A percentile compares a stretch with the other conserved stretches of the same genome.
Evolutionary conservation across 2,888 invertebrate species (phyloP).

Genomic region (Alsophila aescularia): DNA sequence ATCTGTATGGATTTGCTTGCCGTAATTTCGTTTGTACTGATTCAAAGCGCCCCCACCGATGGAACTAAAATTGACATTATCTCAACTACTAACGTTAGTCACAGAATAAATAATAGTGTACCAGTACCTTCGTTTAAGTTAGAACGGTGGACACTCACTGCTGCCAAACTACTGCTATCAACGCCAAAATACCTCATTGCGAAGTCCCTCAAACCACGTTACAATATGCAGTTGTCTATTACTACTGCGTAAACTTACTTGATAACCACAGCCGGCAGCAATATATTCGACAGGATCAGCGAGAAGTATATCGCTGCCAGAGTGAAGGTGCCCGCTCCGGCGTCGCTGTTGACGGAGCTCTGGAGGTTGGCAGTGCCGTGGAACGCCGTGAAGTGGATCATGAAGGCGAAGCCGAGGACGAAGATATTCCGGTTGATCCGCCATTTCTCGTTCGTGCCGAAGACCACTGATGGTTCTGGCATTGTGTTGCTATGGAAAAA

Average conservation of each 20-base stretch:
- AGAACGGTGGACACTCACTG: too few species aligned
- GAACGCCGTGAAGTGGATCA: constrained; percentile 97
- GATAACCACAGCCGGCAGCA: constrained; percentile 93
- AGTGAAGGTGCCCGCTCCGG: constrained; percentile 92
- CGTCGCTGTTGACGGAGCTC: constrained; percentile 93
- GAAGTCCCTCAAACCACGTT: too few species aligned
- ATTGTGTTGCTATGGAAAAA: constrained; percentile 33
- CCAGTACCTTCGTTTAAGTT: too few species aligned
- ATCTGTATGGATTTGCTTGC: too few species aligned
- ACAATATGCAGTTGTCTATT: too few species aligned
- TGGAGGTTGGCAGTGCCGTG: constrained; percentile 93
- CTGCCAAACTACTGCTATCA: too few species aligned
- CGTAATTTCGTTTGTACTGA: too few species aligned
- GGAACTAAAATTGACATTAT: too few species aligned
- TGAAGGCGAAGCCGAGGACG: constrained; percentile 93
- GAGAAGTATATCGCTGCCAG: constrained; percentile 94
- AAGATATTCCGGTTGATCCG: constrained; percentile 93
- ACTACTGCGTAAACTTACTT: constrained; percentile 80
- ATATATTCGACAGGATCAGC: constrained; percentile 94
- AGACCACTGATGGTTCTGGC: constrained; percentile 57
- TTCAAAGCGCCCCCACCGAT: too few species aligned
- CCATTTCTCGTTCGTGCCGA: constrained; percentile 86
- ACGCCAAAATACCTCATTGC: too few species aligned
- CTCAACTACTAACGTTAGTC: too few species aligned
- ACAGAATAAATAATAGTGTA: too few species aligned